Evolutionary conservation across 1,140 invertebrate species (phyloP), one percentile per base, ranked within the genome.

Genomic region (Platorchestia sp.): DNA sequence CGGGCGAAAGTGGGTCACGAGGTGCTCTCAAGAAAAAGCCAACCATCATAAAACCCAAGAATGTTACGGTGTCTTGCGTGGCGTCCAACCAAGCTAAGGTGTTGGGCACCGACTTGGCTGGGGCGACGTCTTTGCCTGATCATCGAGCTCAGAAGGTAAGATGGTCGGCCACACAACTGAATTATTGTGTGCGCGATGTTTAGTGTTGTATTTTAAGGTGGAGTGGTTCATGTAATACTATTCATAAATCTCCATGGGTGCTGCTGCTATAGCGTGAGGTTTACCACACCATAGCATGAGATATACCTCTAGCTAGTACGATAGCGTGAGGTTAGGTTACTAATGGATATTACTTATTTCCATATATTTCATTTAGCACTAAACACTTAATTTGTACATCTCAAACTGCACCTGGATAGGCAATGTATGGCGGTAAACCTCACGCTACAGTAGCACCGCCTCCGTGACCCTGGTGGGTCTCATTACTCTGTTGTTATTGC

Each of bases 11-110:
- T 86, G 41, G 36, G 5, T 0, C 87, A 16, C 87, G 41, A 0
- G 43, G 41, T 43, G 41, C 10, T 36, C 5, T 47, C 44, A 93
- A 93, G 91, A 93, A 93, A 40, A 93, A 93, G 36, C 91, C 91
- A 36, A 93, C 91, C 45, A 93, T 93, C 40, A 93, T 93, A 40
- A 45, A 47, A 93, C 91, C 91, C 19, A 93, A 93, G 91, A 93
- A 93, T 45, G 45, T 45, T 14, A 93, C 91, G 41, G 91, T 93
- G 7, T 45, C 45, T 42, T 47, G 91, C 45, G 91, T 93, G 43
- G 45, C 22, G 19, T 7, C 43, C 7, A 47, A 47, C 45, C 91
- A 44, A 44, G 59, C 59, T 75, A 75, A 36, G 27, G 59, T 3
- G 3, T 36, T 3, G 3, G 59, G 36, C 27, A 36, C 36, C 27